These are phyloP conservation scores for Rhodinocichla rosea DNA, from an alignment of 2,113 vertebrate species.

Conservation along the genomic window DNA sequence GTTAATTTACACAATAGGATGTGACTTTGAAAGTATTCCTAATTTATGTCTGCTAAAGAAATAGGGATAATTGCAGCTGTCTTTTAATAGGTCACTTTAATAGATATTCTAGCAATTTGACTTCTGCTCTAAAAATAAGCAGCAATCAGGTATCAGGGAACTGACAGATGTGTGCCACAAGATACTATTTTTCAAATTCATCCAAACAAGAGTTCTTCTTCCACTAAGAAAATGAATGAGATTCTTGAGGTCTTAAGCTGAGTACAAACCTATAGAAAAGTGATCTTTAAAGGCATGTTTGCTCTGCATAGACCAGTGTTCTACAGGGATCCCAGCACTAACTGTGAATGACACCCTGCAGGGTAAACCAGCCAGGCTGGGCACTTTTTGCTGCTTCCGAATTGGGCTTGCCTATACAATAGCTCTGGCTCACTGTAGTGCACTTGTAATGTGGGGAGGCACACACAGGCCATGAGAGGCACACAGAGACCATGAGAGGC, in stretches of 20 bases:
- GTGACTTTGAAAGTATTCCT: background rate
- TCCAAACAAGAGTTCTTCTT: background rate
- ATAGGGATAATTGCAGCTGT: background rate
- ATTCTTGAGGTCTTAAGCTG: background rate
- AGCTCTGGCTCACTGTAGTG: background rate
- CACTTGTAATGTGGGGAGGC: background rate
- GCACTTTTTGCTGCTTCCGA: background rate
- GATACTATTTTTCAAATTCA: background rate
- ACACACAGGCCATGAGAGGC: background rate
- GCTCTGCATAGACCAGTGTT: background rate
- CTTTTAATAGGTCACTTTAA: background rate
- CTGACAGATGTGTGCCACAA: background rate
- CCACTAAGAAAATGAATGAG: background rate
- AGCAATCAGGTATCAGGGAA: background rate
- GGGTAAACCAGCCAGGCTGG: background rate
- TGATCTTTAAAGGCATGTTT: background rate
- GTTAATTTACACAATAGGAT: slow-evolving; percentile 12
- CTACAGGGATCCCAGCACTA: background rate
- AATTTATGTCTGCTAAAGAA: background rate
- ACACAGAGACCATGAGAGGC: background rate
- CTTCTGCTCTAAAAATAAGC: background rate
- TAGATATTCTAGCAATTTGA: background rate
- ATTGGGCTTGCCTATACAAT: background rate
- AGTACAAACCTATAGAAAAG: background rate
- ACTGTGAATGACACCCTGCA: background rate